Percentiles rank a stretch among this genome's conserved stretches.
These are phyloP conservation scores for Drosophila triauraria DNA, from an alignment of 1,140 invertebrate genomes.

Conservation along the genomic window DNA sequence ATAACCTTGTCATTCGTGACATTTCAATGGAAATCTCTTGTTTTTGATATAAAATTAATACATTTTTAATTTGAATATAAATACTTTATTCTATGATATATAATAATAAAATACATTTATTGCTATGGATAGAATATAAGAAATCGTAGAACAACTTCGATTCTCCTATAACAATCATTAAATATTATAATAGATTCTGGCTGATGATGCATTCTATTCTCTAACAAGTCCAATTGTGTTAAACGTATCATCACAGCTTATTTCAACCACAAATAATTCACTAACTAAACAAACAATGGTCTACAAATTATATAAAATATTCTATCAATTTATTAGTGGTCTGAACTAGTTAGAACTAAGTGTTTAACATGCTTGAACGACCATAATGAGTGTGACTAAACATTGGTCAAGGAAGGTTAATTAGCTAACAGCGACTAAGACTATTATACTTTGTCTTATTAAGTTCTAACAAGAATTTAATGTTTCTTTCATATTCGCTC, in stretches of 20 bases:
- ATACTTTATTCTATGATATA: not conserved
- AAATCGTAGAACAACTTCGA: not conserved
- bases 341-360: slow-evolving; percentile 1
- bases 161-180: not conserved
- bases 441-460: not conserved
- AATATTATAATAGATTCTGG: not conserved
- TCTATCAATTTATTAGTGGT: not conserved
- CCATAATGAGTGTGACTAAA: not conserved
- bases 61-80: no score
- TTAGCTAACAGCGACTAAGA: not conserved
- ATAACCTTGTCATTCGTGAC: no score
- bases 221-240: not conserved
- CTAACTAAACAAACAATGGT: not conserved
- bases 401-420: not conserved
- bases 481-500: not conserved
- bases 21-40: no score
- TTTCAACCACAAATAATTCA: slow-evolving; percentile 1
- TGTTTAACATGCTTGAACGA: not conserved
- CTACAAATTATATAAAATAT: not conserved
- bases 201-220: not conserved
- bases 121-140: not conserved
- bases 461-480: not conserved
- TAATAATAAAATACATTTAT: not conserved
- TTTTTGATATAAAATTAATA: no score
- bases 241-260: not conserved